phyloP scores from a whole-genome alignment of 2,797 vertebrate species.

The Anabas testudineus region DNA sequence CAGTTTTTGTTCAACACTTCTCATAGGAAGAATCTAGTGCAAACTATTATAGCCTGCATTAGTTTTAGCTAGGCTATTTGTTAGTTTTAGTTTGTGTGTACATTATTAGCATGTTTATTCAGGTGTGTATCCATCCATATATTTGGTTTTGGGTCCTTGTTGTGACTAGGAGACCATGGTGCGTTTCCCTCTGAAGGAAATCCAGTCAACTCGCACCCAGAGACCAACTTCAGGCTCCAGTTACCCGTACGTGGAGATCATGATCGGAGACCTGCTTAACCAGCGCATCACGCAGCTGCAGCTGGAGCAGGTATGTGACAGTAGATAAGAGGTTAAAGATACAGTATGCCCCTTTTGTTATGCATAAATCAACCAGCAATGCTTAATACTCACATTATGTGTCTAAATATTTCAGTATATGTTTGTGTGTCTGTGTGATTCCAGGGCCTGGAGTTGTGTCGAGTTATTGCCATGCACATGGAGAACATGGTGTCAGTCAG shows the following conservation, averaged over 20 bases:
- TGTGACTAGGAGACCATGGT: slow-evolving; percentile 87
- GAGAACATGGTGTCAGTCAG: slow-evolving; percentile 91
- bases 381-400: background rate
- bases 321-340: background rate
- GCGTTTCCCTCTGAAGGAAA: slow-evolving; percentile 92
- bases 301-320: slow-evolving; percentile 91
- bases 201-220: slow-evolving; percentile 94
- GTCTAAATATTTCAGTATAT: slow-evolving; percentile 5
- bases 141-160: background rate
- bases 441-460: slow-evolving; percentile 95
- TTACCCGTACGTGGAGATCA: slow-evolving; percentile 95
- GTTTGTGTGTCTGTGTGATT: slow-evolving; percentile 42
- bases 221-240: slow-evolving; percentile 91
- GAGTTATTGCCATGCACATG: slow-evolving; percentile 93
- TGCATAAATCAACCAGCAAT: too few relatives aligned
- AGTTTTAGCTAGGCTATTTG: too few relatives aligned
- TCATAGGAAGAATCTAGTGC: too few relatives aligned
- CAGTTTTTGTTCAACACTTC: background rate
- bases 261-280: slow-evolving; percentile 89
- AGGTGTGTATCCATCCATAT: background rate
- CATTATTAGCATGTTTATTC: background rate
- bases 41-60: background rate
- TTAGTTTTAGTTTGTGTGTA: background rate
- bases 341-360: background rate
- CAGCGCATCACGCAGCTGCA: slow-evolving; percentile 93